Evolutionary conservation across 2,797 vertebrate species (phyloP), one percentile per base, ranked within the genome.

Genomic region (Podargus strigoides): DNA sequence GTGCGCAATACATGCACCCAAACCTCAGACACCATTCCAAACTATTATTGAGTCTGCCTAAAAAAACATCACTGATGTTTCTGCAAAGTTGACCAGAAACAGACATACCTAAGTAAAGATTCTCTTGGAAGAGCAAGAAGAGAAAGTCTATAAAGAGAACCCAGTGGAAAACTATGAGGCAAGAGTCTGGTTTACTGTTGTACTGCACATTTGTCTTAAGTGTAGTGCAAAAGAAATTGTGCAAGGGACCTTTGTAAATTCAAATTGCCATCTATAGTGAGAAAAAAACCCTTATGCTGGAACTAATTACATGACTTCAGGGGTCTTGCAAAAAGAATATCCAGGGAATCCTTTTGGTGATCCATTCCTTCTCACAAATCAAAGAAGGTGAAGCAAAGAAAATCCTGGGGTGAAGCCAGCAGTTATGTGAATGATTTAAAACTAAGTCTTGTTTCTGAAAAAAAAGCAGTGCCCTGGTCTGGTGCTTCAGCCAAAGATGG

Each of bases 401-500:
- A 91, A 75, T 56, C 47, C 49, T 92, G 81, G 64, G 89, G 23
- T 49, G 27, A 55, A 91, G 75, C 56, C 68, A 80, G 32, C 0
- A 0, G 26, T 87, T 82, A 67, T 34, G 14, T 92, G 79, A 92
- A 87, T 94, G 79, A 95, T 91, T 89, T 92, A 87, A 85, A 94
- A 73, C 26, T 13, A 28, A 26, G 59, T 67, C 91, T 85, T 70
- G 52, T 67, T 95, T 87, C 72, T 85, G 75, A 52, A 42, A 28
- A 64, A 78, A 81, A 52, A 73, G 8, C 70, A 62, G 30, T 86
- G 52, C n/a, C 47, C 28, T 74, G 34, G 49, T 67, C 74, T 89
- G 19, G 36, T 67, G 26, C 52, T 91, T 91, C 89, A 79, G 85
- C 87, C 94, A 93, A 94, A 96, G 85, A 73, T 74, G 78, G 30